Evolutionary conservation across 2,888 invertebrate species (phyloP).

Genomic region (Eretmocerus hayati): DNA sequence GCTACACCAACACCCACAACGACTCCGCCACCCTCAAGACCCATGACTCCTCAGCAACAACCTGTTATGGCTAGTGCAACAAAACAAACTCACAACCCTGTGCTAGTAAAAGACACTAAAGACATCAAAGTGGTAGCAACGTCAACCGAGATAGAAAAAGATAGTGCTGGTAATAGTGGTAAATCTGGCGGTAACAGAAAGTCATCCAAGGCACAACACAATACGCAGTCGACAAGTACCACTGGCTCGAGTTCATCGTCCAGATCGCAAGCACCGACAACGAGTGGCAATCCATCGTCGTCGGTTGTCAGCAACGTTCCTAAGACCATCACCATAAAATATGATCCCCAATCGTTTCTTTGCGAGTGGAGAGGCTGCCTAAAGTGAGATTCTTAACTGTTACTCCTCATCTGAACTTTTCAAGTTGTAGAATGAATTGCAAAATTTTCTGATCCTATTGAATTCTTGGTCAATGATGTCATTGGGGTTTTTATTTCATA

Average conservation of each 20-base stretch:
- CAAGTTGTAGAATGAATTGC: no score
- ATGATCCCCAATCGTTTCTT: constrained; percentile 48
- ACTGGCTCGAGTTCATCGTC: neutral
- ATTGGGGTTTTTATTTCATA: neutral
- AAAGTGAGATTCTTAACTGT: constrained; percentile 44
- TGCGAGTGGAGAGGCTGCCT: constrained; percentile 94
- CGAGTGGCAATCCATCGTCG: neutral
- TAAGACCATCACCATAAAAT: constrained; percentile 44
- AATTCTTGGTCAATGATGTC: neutral
- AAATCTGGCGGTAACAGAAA: constrained; percentile 20
- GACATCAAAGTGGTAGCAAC: constrained; percentile 35
- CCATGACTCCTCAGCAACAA: constrained; percentile 49
- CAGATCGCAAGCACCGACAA: constrained; percentile 5
- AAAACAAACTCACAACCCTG: constrained; percentile 35
- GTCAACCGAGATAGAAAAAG: constrained; percentile 36
- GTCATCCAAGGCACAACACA: constrained; percentile 18
- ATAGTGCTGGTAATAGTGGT: neutral
- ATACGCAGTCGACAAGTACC: neutral
- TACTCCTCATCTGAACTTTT: no score
- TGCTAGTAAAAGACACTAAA: constrained; percentile 5
- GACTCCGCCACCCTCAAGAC: constrained; percentile 44
- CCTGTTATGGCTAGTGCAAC: constrained; percentile 39
- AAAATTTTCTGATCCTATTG: no score
- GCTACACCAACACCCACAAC: constrained; percentile 42
- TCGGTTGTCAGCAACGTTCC: constrained; percentile 24